phyloP scores from a whole-genome alignment of 1,140 invertebrate species.

The Semibalanus balanoides region DNA sequence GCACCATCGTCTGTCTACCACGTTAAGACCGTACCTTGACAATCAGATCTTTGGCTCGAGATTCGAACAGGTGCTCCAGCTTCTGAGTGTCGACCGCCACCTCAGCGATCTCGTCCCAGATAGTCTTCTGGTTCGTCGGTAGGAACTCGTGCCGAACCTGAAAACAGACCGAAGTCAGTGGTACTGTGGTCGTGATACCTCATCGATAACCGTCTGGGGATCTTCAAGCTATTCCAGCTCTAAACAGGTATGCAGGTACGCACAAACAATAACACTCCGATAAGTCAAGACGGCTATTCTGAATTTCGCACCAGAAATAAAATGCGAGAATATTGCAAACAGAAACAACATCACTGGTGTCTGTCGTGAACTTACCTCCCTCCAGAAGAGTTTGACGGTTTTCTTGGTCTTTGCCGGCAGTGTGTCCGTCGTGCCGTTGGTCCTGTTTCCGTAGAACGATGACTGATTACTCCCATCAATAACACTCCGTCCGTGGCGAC shows the following conservation, averaged over 20 bases:
- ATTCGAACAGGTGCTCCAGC: conserved; percentile 94
- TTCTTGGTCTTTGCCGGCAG: conserved; percentile 38
- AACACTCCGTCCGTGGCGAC: conserved; percentile 22
- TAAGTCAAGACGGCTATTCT: too few relatives aligned
- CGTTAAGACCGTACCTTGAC: conserved; percentile 54
- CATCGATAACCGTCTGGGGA: too few relatives aligned
- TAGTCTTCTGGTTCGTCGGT: conserved; percentile 52
- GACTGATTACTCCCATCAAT: not conserved
- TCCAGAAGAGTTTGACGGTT: conserved; percentile 99
- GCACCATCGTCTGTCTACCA: too few relatives aligned
- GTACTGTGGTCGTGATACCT: too few relatives aligned
- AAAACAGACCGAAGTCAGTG: not conserved
- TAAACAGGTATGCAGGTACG: too few relatives aligned
- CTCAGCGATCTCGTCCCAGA: conserved; percentile 85
- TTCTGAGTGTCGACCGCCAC: conserved; percentile 80
- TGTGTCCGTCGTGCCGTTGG: not conserved
- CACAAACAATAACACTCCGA: too few relatives aligned
- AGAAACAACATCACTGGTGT: too few relatives aligned
- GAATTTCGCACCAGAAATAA: too few relatives aligned
- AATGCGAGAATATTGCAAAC: too few relatives aligned
- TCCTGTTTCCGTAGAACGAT: not conserved
- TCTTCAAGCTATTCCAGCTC: too few relatives aligned
- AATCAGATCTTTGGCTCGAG: conserved; percentile 85
- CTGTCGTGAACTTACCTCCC: conserved; percentile 43
- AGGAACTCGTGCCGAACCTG: conserved; percentile 62